These are phyloP conservation scores for Diabrotica virgifera DNA, from an alignment of 1,140 invertebrate species.

Conservation along the genomic window DNA sequence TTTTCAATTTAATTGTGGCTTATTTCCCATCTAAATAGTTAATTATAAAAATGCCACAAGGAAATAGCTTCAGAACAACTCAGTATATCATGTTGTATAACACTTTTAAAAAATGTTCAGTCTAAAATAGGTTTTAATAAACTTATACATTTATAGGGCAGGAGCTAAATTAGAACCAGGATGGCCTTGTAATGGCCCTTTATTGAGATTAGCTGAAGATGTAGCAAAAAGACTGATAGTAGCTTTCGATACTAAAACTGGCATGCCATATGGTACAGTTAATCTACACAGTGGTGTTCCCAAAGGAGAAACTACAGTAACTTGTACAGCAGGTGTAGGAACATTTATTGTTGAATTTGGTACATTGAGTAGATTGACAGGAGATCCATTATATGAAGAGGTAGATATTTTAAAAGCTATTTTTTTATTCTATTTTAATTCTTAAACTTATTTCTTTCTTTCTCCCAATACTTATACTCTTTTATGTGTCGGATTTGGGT, in stretches of 20 bases:
- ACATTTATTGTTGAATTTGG: constrained; percentile 98
- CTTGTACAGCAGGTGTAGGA: constrained; percentile 96
- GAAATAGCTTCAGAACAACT: no score
- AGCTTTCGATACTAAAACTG: constrained; percentile 85
- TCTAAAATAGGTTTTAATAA: no score
- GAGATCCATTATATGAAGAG: constrained; percentile 92
- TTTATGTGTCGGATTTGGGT: no score
- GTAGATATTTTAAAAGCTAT: constrained; percentile 41
- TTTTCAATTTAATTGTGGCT: no score
- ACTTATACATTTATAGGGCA: constrained; percentile 55
- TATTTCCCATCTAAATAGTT: no score
- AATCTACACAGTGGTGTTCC: constrained; percentile 92
- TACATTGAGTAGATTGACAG: constrained; percentile 89
- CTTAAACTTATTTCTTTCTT: no score
- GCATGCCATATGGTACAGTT: constrained; percentile 99
- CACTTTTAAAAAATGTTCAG: no score
- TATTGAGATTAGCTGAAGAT: constrained; percentile 90
- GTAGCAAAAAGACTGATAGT: constrained; percentile 86
- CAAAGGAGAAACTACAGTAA: constrained; percentile 90
- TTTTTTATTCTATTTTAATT: no score
- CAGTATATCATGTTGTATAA: no score
- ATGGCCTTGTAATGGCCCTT: constrained; percentile 96
- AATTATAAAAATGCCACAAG: no score
- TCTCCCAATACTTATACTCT: no score
- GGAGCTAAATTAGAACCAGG: constrained; percentile 83